These are phyloP conservation scores for Cordilura impudica DNA, from an alignment of 2,888 invertebrate species.

Conservation along the genomic window DNA sequence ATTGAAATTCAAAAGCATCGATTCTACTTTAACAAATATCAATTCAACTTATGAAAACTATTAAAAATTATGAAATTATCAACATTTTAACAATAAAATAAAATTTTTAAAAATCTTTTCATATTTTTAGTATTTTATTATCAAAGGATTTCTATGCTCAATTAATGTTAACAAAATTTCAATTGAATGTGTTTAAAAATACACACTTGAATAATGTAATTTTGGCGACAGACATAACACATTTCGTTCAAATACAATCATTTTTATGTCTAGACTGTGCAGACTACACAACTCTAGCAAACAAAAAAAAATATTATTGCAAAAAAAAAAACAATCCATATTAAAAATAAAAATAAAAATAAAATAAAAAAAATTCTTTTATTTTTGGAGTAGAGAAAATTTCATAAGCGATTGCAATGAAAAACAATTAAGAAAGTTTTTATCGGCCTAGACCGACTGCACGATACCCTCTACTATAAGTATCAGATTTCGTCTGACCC, in stretches of 20 bases:
- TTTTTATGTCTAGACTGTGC: slow-evolving; percentile 50
- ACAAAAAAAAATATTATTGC: not conserved
- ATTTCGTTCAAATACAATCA: slow-evolving; percentile 29
- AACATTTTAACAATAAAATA: too few relatives aligned
- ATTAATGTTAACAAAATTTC: slow-evolving; percentile 18
- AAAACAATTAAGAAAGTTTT: too few relatives aligned
- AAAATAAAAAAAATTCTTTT: slow-evolving; percentile 4
- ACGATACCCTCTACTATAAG: too few relatives aligned
- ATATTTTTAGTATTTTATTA: too few relatives aligned
- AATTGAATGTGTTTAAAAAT: slow-evolving; percentile 37
- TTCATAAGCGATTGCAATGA: too few relatives aligned
- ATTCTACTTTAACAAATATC: too few relatives aligned
- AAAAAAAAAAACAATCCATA: slow-evolving; percentile 24
- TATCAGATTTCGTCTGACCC: too few relatives aligned
- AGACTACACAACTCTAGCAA: slow-evolving; percentile 24
- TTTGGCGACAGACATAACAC: slow-evolving; percentile 53
- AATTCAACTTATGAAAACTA: too few relatives aligned
- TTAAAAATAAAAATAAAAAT: not conserved
- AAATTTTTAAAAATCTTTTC: too few relatives aligned
- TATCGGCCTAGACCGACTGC: too few relatives aligned
- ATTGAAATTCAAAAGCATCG: too few relatives aligned
- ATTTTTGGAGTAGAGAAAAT: slow-evolving; percentile 7
- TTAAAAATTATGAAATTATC: too few relatives aligned
- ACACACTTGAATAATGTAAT: slow-evolving; percentile 36
- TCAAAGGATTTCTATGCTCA: not conserved